Base-by-base conservation (phyloP, 2,797 vertebrate species). In the Pteronotus mesoamericanus region DNA sequence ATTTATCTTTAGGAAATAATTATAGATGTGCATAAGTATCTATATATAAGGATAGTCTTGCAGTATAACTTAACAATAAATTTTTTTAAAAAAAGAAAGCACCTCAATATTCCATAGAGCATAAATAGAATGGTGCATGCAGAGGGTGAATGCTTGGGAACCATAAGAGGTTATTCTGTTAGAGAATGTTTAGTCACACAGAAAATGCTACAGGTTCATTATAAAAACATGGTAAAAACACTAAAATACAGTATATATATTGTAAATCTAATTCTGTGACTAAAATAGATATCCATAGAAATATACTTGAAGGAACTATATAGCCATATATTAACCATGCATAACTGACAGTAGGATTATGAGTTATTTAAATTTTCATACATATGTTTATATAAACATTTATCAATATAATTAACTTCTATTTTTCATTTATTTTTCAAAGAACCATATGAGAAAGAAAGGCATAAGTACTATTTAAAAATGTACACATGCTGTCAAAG, bases 1-100 rank as follows among this genome's bases (percentile, higher is more conserved):
- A 80, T 85, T 78, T 64, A 69, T 94, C 79, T 91, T 93, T 94
- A 89, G 66, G 59, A 93, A 89, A 55, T 86, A 88, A 93, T 96
- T 89, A 59, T 53, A 79, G 87, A 94, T 89, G 86, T 12, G 53
- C 22, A 59, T 22, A 44, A 94, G 72, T 42, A 71, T 39, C 64
- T 86, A 22, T 61, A 85, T 15, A 72, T 26, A 80, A 86, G 57
- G 57, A 42, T 80, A 66, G 57, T 84, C 34, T 61, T 86, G 83
- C 57, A 68, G n/a, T 80, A 15, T 82, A 79, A 85, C 86, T 92
- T 83, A 91, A n/a, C n/a, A n/a, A n/a, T n/a, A n/a, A n/a, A n/a
- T n/a, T n/a, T n/a, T n/a, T n/a, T n/a, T n/a, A n/a, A n/a, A n/a
- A n/a, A n/a, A 77, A 64, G 39, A 46, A 96, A 57, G 9, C 18